These are phyloP conservation scores for Phalera bucephala DNA, from an alignment of 2,888 invertebrate species.

Conservation along the genomic window DNA sequence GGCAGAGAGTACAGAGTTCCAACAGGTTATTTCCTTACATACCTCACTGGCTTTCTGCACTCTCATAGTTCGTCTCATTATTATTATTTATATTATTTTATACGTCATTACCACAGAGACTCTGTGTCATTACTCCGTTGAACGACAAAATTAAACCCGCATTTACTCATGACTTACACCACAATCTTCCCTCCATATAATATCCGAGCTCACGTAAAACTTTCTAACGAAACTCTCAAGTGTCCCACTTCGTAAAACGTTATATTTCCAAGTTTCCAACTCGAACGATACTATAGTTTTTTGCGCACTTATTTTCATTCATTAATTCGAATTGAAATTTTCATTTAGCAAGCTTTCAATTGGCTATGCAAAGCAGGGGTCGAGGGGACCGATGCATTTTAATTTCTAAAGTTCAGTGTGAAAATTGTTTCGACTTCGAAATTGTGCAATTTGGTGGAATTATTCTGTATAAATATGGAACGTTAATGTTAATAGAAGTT, in stretches of 20 bases:
- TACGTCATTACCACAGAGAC: too few species aligned
- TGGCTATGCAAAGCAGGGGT: neutral
- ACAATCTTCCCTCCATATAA: constrained; percentile 13
- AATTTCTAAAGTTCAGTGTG: neutral
- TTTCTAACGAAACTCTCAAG: constrained; percentile 28
- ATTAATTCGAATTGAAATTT: constrained; percentile 9
- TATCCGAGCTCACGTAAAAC: constrained; percentile 30
- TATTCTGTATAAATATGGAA: too few species aligned
- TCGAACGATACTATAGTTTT: constrained; percentile 14
- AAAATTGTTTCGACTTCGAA: neutral
- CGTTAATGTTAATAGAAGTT: too few species aligned
- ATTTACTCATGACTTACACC: constrained; percentile 3
- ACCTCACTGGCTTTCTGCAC: too few species aligned
- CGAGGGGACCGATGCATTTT: neutral
- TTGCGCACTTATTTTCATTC: constrained; percentile 7
- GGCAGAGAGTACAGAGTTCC: too few species aligned
- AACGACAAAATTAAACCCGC: too few species aligned
- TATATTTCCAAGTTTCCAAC: constrained; percentile 32
- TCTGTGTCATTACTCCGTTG: too few species aligned
- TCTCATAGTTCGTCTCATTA: too few species aligned
- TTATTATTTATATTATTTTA: too few species aligned
- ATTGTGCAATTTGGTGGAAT: neutral
- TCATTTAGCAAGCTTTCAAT: constrained; percentile 1
- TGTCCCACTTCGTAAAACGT: constrained; percentile 36
- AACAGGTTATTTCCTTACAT: too few species aligned